Evolutionary conservation across 2,888 invertebrate species (phyloP).

Genomic region (Cryptocheilus praepositus): DNA sequence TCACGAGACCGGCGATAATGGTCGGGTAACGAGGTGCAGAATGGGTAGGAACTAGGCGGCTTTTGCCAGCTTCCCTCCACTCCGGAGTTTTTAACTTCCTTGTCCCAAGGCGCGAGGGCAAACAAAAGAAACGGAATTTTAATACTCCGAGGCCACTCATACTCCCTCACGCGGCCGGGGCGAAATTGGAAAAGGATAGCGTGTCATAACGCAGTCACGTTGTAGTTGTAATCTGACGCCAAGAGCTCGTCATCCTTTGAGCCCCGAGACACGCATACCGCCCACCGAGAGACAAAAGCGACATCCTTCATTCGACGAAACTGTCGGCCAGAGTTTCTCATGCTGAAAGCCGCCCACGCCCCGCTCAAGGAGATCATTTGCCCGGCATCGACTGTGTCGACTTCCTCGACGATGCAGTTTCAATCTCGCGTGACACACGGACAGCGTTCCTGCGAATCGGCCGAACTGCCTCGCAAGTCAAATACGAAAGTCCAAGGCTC

Average conservation of each 20-base stretch:
- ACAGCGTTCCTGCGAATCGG: too few species aligned
- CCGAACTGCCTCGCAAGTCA: too few species aligned
- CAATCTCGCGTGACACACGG: too few species aligned
- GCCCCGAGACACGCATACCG: slow-evolving; percentile 48
- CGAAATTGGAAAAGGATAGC: slow-evolving; percentile 37
- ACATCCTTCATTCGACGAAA: slow-evolving; percentile 49
- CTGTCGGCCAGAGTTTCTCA: slow-evolving; percentile 46
- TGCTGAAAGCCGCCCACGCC: neutral
- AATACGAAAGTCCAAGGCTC: too few species aligned
- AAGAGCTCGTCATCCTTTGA: slow-evolving; percentile 47
- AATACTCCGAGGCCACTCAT: slow-evolving; percentile 4
- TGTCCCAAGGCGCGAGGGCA: neutral
- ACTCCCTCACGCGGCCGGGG: slow-evolving; percentile 24
- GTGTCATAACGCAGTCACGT: slow-evolving; percentile 45
- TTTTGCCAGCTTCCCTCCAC: slow-evolving; percentile 23
- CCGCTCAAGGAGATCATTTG: too few species aligned
- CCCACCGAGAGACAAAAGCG: slow-evolving; percentile 59
- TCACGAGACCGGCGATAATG: slow-evolving; percentile 52
- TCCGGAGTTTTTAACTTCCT: neutral
- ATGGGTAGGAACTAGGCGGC: slow-evolving; percentile 35
- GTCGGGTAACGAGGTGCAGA: slow-evolving; percentile 53
- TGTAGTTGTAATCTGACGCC: slow-evolving; percentile 52
- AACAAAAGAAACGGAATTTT: slow-evolving; percentile 3
- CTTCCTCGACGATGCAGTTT: too few species aligned
- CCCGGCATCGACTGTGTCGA: too few species aligned